Percentiles rank a stretch among this genome's conserved stretches.
phyloP scores from a whole-genome alignment of 2,113 vertebrate species.

The Seriola dumerili region DNA sequence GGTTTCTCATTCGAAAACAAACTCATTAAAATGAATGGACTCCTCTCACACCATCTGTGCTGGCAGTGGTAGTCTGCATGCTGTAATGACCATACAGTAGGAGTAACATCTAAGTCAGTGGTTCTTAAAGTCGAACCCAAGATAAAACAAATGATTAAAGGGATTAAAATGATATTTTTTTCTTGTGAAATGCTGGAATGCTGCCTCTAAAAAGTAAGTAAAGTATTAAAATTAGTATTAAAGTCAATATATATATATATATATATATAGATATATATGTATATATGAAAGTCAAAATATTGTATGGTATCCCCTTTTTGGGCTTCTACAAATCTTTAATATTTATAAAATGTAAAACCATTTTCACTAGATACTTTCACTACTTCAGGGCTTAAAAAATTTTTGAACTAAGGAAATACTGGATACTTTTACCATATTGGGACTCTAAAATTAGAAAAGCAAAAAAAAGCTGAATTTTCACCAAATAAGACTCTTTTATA shows the following conservation, averaged over 20 bases:
- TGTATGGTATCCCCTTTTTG: too few species aligned
- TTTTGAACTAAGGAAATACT: not conserved
- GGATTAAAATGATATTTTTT: not conserved
- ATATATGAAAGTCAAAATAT: too few species aligned
- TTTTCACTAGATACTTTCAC: not conserved
- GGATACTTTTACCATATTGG: not conserved
- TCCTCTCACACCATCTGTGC: not conserved
- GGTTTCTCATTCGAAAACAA: slow-evolving; percentile 36
- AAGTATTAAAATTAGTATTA: too few species aligned
- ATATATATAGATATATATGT: too few species aligned
- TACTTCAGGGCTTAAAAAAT: too few species aligned
- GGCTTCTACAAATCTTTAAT: too few species aligned
- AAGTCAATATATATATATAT: too few species aligned
- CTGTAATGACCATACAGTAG: not conserved
- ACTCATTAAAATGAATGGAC: slow-evolving; percentile 43
- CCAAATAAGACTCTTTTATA: not conserved
- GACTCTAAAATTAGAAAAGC: not conserved
- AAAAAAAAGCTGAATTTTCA: not conserved
- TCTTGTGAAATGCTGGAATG: too few species aligned
- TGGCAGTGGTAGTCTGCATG: not conserved
- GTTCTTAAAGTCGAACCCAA: not conserved
- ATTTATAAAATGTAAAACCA: too few species aligned
- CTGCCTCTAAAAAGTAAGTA: too few species aligned
- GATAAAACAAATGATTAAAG: not conserved
- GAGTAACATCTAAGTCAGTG: not conserved